Evolutionary conservation across 2,888 invertebrate species (phyloP), one percentile per base, ranked within the genome.

Genomic region (Apodemia hepburni): DNA sequence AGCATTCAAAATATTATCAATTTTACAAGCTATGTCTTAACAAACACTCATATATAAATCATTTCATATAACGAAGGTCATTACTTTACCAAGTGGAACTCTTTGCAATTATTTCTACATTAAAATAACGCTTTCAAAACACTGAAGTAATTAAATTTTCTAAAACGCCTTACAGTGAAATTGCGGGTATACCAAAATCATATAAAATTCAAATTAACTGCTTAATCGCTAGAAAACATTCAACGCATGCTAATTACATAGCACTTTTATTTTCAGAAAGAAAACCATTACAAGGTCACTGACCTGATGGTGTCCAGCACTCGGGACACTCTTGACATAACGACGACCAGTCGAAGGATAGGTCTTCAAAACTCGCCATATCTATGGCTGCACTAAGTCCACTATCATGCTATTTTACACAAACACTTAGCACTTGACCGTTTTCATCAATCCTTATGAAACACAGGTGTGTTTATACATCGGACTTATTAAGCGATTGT

Each of bases 291-390:
- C 54, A 54, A 54, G 54, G 71, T 79, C 76, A 76, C 92, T 92
- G 76, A 94, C 94, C 94, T 87, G 93, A 87, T 38, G 85, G 75
- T 42, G 93, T 93, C 94, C 94, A 94, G 81, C 93, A 93, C 71
- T 93, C 93, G 29, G 93, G 86, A 69, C 93, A 93, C 69, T 93
- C 93, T 82, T 93, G 93, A 78, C 93, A 93, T 64, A 94, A 89
- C 79, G 92, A 85, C 71, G 91, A 90, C 94, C 95, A 95, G 80
- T 95, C 95, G 79, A 92, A 90, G 76, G 93, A 87, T 73, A 95
- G 90, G 77, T 95, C 94, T 75, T 93, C 88, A 80, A 93, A 93
- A 80, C 92, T 93, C 75, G 94, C 94, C 94, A 94, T 94, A 66
- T 61, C 67, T 76, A 75, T 65, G 70, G 68, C 69, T 77, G 74